phyloP scores from a whole-genome alignment of 2,113 vertebrate species.

The Leptodactylus fuscus region DNA sequence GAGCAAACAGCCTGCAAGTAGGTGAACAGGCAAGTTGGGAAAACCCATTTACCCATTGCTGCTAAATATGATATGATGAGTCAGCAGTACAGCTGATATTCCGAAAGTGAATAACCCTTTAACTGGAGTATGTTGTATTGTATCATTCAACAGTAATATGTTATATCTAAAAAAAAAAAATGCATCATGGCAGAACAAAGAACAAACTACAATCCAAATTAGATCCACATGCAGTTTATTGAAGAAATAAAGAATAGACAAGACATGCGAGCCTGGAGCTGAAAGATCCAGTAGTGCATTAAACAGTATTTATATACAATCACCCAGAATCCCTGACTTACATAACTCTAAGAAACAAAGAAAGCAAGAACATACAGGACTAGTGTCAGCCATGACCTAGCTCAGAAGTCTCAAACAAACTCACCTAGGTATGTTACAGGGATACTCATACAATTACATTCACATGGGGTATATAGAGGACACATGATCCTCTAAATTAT shows the following conservation, averaged over 20 bases:
- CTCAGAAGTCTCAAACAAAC: not conserved
- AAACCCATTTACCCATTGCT: too few relatives aligned
- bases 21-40: too few relatives aligned
- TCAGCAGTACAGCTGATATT: too few relatives aligned
- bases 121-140: too few relatives aligned
- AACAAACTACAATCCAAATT: not conserved
- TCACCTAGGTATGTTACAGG: conserved; percentile 33
- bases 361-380: conserved; percentile 39
- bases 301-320: conserved; percentile 48
- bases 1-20: too few relatives aligned
- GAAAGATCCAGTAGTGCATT: conserved; percentile 42
- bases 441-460: conserved; percentile 39
- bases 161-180: not conserved
- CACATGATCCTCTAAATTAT: not conserved
- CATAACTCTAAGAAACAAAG: conserved; percentile 26
- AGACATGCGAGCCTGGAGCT: conserved; percentile 27
- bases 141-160: not conserved
- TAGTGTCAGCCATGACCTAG: not conserved
- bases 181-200: not conserved
- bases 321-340: conserved; percentile 21
- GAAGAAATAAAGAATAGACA: conserved; percentile 48
- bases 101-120: too few relatives aligned
- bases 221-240: conserved; percentile 57
- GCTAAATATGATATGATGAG: too few relatives aligned
- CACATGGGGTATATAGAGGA: not conserved